Conservation (phyloP, 1,140 invertebrate species). For the Diprion similis region DNA sequence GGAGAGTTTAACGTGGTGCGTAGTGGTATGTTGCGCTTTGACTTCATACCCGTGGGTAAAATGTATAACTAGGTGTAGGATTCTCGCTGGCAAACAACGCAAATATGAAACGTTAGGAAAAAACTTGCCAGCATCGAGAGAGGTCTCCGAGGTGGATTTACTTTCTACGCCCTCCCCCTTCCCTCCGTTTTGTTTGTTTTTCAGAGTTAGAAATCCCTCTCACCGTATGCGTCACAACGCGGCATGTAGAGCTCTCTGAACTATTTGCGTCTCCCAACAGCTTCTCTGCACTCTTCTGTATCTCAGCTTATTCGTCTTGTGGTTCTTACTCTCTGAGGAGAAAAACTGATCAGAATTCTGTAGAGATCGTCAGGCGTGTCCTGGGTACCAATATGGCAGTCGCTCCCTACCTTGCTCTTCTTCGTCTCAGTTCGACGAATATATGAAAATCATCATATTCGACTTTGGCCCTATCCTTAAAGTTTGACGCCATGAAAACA, state of each 20-base stretch:
- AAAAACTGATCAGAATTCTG: slow-evolving; percentile 58
- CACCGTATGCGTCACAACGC: too few species aligned
- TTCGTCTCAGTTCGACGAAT: slow-evolving; percentile 31
- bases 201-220: too few species aligned
- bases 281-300: slow-evolving; percentile 19
- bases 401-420: not conserved
- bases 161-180: too few species aligned
- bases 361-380: slow-evolving; percentile 48
- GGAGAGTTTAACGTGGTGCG: too few species aligned
- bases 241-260: too few species aligned
- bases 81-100: too few species aligned
- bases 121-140: too few species aligned
- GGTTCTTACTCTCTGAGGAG: slow-evolving; percentile 32
- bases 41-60: too few species aligned
- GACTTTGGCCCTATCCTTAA: slow-evolving; percentile 36
- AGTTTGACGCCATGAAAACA: not conserved
- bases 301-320: slow-evolving; percentile 9
- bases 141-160: too few species aligned
- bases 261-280: slow-evolving; percentile 9
- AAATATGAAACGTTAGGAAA: too few species aligned
- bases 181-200: not conserved
- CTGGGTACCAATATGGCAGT: slow-evolving; percentile 44
- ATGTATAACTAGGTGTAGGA: too few species aligned
- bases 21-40: too few species aligned
- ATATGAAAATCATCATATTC: slow-evolving; percentile 52